A percentile compares a stretch with the other conserved stretches of the same genome.
Evolutionary conservation across 2,113 vertebrate genomes (phyloP).

Genomic region (Micronycteris hirsuta): DNA sequence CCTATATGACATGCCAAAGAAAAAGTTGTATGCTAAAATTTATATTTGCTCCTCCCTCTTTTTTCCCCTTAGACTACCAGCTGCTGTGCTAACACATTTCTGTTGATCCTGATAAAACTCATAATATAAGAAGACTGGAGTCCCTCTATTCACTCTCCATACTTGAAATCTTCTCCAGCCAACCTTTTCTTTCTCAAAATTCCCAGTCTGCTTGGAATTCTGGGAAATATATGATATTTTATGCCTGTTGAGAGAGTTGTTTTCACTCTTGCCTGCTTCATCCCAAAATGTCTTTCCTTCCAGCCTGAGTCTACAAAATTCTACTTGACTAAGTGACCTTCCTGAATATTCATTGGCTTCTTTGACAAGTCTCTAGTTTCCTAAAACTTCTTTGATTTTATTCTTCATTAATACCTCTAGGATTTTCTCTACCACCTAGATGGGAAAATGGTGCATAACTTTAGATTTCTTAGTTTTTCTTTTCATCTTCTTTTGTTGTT

Average conservation of each 20-base stretch:
- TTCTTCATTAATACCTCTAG: background rate
- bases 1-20: background rate
- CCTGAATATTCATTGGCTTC: conserved; percentile 6
- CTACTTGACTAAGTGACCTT: background rate
- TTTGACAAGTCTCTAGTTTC: background rate
- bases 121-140: background rate
- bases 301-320: background rate
- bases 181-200: background rate
- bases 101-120: background rate
- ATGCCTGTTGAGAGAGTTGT: background rate
- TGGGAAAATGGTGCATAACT: background rate
- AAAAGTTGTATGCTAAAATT: background rate
- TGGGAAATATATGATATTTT: background rate
- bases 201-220: background rate
- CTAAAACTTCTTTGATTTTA: conserved; percentile 5
- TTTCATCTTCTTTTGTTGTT: background rate
- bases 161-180: background rate
- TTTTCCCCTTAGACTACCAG: background rate
- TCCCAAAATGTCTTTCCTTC: background rate
- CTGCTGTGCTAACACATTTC: background rate
- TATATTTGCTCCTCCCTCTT: background rate
- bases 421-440: background rate
- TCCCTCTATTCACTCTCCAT: background rate
- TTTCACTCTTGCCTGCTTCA: background rate
- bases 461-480: background rate